Evolutionary conservation across 2,888 invertebrate genomes (phyloP).

Genomic region (Psylliodes chrysocephalus): DNA sequence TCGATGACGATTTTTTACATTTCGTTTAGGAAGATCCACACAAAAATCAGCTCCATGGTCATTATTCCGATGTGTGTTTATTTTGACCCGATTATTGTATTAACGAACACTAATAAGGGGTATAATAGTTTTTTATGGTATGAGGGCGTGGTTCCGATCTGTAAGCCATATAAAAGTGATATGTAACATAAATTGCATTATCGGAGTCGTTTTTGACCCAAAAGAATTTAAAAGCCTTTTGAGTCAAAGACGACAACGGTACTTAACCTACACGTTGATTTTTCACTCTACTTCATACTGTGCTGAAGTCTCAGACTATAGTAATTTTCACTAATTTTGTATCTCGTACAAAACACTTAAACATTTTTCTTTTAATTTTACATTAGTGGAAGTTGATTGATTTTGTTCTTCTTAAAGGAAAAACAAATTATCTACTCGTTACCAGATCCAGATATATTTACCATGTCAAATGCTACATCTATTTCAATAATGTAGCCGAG

Average conservation of each 20-base stretch:
- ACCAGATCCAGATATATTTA: not conserved
- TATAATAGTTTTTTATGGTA: too few relatives aligned
- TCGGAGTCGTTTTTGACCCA: constrained; percentile 13
- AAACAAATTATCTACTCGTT: constrained; percentile 43
- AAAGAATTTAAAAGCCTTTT: not conserved
- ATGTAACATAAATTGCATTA: constrained; percentile 19
- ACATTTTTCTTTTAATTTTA: constrained; percentile 32
- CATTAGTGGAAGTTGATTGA: constrained; percentile 46
- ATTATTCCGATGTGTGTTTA: too few relatives aligned
- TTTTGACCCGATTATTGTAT: too few relatives aligned
- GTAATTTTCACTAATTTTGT: constrained; percentile 43
- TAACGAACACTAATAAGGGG: too few relatives aligned
- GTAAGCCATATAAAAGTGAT: constrained; percentile 13
- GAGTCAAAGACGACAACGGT: constrained; percentile 12
- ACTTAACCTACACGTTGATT: constrained; percentile 20
- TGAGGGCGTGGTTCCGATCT: constrained; percentile 5
- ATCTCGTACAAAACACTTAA: constrained; percentile 47
- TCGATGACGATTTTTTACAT: too few relatives aligned
- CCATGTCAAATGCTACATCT: not conserved
- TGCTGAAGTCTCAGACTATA: constrained; percentile 41
- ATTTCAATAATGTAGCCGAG: not conserved
- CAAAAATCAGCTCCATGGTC: too few relatives aligned
- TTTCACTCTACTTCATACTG: constrained; percentile 36
- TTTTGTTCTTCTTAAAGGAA: constrained; percentile 46
- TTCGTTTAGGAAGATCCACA: too few relatives aligned